A percentile compares a stretch with the other conserved stretches of the same genome.
Conservation (phyloP, 1,140 invertebrate genomes). For the Cyrtorhinus lividipennis region DNA sequence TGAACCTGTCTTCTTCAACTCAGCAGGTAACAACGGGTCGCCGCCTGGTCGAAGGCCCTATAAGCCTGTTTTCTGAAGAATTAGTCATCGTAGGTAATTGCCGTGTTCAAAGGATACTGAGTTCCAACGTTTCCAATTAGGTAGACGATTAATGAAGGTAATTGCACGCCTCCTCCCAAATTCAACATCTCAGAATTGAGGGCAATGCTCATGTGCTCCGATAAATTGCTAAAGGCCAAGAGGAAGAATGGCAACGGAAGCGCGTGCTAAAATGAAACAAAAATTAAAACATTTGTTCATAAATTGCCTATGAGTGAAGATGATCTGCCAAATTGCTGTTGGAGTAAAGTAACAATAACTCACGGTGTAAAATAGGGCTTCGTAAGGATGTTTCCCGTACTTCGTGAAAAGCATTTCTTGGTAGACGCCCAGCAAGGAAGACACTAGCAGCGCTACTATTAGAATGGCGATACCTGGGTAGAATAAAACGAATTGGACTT, state of each 20-base stretch:
- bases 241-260: constrained; percentile 75
- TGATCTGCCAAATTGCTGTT: too few species aligned
- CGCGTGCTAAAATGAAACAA: constrained; percentile 47
- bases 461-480: constrained; percentile 58
- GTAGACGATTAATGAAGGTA: constrained; percentile 66
- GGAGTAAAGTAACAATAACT: constrained; percentile 24
- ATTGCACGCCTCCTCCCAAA: constrained; percentile 32
- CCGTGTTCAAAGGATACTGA: constrained; percentile 74
- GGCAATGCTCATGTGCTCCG: constrained; percentile 48
- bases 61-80: too few species aligned
- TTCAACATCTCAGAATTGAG: constrained; percentile 39
- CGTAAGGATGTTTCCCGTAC: constrained; percentile 86
- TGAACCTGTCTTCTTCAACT: too few species aligned
- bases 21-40: too few species aligned
- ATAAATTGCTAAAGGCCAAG: constrained; percentile 56
- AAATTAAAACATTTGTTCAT: too few species aligned
- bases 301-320: too few species aligned
- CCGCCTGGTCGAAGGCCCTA: too few species aligned
- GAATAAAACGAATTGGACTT: constrained; percentile 17
- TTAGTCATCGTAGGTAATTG: too few species aligned
- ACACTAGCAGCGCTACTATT: constrained; percentile 77
- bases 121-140: constrained; percentile 76
- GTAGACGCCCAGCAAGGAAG: constrained; percentile 91
- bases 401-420: constrained; percentile 79
- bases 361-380: constrained; percentile 86